Base-by-base conservation (phyloP, 1,140 invertebrate species). In the Drosophila nigromelanica region DNA sequence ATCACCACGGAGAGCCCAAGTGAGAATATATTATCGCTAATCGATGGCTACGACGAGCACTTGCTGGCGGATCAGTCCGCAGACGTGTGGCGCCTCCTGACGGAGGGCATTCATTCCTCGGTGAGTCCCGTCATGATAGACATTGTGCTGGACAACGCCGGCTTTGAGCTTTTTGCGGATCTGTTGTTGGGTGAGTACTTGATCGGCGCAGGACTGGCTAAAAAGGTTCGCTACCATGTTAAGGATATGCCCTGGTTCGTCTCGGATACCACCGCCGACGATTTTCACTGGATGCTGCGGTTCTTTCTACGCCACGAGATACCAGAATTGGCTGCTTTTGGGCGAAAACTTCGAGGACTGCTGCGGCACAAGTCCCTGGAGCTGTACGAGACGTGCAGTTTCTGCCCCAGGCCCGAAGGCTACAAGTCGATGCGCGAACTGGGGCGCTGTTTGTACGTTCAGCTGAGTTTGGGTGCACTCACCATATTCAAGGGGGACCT, bases 231-330 rank as follows among this genome's bases (percentile, higher is more conserved):
- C 61, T 96, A 99, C 79, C 95, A 99, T 91, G 95, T 96, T 0
- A 99, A 99, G 93, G 93, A 93, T 5, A 95, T 97, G 61, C 98
- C 98, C 0, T 99, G 98, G 98, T 99, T 97, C 91, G 94, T 99
- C 0, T 99, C 98, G 7, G 98, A 99, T 91, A 95, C 96, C 5
- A 97, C 95, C 0, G 72, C 77, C 18, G 76, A 91, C 3, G 98
- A 99, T 93, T 95, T 99, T 60, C 63, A 93, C 73, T 98, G 95
- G 95, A 93, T 94, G 4, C 71, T 95, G 11, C 64, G 93, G 4
- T 85, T 89, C 24, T 90, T 95, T 64, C 60, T 59, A 24, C 69
- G 80, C 14, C 89, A 92, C 18, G 76, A 92, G 64, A 52, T 79
- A 33, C 48, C 76, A 18, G 68, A 91, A 72, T 62, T 93, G 3